Conservation (phyloP, 2,888 invertebrate genomes). For the Stenichneumon culpator region DNA sequence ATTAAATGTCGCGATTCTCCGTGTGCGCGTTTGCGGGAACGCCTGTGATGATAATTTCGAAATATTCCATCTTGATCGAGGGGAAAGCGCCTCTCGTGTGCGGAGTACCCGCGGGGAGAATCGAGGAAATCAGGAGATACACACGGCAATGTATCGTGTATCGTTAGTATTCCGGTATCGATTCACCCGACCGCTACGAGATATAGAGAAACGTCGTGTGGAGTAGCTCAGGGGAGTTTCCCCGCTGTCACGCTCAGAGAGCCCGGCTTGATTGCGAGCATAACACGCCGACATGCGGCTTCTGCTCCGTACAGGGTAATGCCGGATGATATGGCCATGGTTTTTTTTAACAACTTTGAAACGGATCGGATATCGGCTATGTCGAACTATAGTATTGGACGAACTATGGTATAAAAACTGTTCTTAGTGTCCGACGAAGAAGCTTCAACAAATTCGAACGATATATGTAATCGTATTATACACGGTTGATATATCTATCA, state of each 20-base stretch:
- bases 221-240: conserved; percentile 62
- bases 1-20: background rate
- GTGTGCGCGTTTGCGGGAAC: background rate
- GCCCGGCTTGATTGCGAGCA: conserved; percentile 62
- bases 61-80: conserved; percentile 22
- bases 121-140: conserved; percentile 39
- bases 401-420: too few species aligned
- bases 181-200: conserved; percentile 43
- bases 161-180: conserved; percentile 66
- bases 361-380: background rate
- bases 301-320: conserved; percentile 10
- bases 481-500: background rate
- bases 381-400: background rate
- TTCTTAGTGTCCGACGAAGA: too few species aligned
- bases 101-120: background rate
- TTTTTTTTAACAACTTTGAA: background rate
- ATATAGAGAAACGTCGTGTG: conserved; percentile 45
- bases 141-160: conserved; percentile 53
- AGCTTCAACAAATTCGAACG: too few species aligned
- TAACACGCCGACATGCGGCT: conserved; percentile 56
- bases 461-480: background rate
- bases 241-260: conserved; percentile 60
- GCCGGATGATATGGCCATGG: too few species aligned
- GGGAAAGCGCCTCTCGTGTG: conserved; percentile 12
- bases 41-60: conserved; percentile 5